Evolutionary conservation across 1,140 invertebrate species (phyloP).

Genomic region (Neodiprion pinetum): DNA sequence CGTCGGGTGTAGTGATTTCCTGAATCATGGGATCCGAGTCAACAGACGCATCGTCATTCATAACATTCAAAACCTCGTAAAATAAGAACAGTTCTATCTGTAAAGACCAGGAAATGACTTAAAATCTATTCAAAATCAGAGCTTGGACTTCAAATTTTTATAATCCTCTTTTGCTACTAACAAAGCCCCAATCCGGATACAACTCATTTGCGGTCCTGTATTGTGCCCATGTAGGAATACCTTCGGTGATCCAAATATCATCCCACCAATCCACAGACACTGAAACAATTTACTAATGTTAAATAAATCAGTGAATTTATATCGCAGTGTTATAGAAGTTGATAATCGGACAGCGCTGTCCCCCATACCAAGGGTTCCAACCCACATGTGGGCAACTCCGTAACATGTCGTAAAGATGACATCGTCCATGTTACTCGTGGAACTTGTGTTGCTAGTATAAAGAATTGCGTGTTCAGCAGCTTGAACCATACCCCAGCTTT

Average conservation of each 20-base stretch:
- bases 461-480: constrained; percentile 85
- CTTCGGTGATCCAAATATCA: constrained; percentile 92
- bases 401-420: constrained; percentile 86
- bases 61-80: constrained; percentile 75
- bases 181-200: constrained; percentile 84
- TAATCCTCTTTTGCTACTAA: constrained; percentile 54
- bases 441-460: constrained; percentile 72
- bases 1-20: constrained; percentile 80
- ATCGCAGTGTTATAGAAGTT: background rate
- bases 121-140: constrained; percentile 5
- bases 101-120: background rate
- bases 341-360: background rate
- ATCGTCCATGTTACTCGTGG: constrained; percentile 76
- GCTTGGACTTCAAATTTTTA: constrained; percentile 8
- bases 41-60: constrained; percentile 79
- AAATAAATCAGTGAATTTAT: constrained; percentile 19
- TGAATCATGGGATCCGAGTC: constrained; percentile 90
- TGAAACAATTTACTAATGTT: constrained; percentile 50
- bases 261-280: constrained; percentile 94
- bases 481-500: constrained; percentile 91
- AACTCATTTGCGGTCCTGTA: constrained; percentile 77
- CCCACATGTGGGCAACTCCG: constrained; percentile 94
- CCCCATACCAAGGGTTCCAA: constrained; percentile 78
- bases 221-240: constrained; percentile 88
- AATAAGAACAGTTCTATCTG: constrained; percentile 77